Percentiles rank a stretch among this genome's conserved stretches.
Evolutionary conservation across 23 tunicate species (phyloP).

Genomic region (Trididemnum clinides): DNA sequence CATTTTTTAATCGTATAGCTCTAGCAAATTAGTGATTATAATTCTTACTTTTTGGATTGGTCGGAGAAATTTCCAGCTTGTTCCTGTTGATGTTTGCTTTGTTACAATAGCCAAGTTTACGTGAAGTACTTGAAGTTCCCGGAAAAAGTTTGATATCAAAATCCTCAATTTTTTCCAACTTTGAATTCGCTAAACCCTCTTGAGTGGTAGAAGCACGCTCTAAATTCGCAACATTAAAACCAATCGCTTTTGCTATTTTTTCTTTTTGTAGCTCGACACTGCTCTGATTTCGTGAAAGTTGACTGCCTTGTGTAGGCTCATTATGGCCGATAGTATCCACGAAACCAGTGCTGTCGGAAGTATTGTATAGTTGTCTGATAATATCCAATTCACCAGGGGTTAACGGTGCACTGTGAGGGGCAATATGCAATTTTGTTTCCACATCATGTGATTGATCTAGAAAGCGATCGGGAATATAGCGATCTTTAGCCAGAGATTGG

Average conservation of each 20-base stretch:
- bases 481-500: not conserved
- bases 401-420: conserved; percentile 65
- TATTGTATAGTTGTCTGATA: conserved; percentile 56
- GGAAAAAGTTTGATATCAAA: conserved; percentile 79
- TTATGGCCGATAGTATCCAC: not conserved
- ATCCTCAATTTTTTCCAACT: conserved; percentile 66
- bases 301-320: not conserved
- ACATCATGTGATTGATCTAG: not conserved
- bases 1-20: too few relatives aligned
- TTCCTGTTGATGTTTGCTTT: too few relatives aligned
- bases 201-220: not conserved
- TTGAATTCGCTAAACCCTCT: not conserved
- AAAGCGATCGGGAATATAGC: not conserved
- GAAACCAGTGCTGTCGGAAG: conserved; percentile 32
- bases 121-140: not conserved
- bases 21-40: too few relatives aligned
- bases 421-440: conserved; percentile 34
- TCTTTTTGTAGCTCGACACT: conserved; percentile 1
- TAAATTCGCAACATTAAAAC: conserved; percentile 42
- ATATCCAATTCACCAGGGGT: conserved; percentile 67
- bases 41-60: too few relatives aligned
- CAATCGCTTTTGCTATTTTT: conserved; percentile 78
- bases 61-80: too few relatives aligned
- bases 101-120: too few relatives aligned
- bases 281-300: not conserved